Conservation (phyloP, 2,888 invertebrate species). For the Megalurothrips usitatus region DNA sequence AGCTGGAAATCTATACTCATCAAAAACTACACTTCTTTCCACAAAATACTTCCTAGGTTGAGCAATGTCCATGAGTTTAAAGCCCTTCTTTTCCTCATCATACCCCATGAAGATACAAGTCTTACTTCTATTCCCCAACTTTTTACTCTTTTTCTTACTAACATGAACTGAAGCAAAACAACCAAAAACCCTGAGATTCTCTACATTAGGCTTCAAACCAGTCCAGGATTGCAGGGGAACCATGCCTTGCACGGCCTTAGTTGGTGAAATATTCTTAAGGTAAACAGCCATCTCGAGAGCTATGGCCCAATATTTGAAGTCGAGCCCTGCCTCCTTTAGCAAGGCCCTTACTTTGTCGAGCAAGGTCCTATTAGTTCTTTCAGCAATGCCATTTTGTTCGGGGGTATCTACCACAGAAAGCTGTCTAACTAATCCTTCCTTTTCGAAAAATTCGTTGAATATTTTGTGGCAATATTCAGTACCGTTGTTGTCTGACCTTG, state of each 20-base stretch:
- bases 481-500: too few species aligned
- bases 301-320: too few species aligned
- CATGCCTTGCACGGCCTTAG: slow-evolving; percentile 37
- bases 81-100: neutral
- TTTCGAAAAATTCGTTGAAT: too few species aligned
- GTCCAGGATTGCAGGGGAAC: slow-evolving; percentile 39
- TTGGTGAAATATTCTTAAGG: slow-evolving; percentile 41
- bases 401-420: too few species aligned
- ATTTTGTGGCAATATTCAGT: too few species aligned
- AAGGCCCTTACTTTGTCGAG: too few species aligned
- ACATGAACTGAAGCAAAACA: neutral
- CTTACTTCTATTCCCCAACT: neutral
- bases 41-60: neutral
- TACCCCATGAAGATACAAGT: neutral
- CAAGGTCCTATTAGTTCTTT: too few species aligned
- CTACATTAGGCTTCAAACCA: slow-evolving; percentile 31
- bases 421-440: too few species aligned
- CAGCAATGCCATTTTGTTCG: too few species aligned
- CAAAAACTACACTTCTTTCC: neutral
- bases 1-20: neutral
- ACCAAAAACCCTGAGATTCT: neutral
- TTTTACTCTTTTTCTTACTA: neutral
- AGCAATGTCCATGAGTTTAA: too few species aligned
- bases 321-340: too few species aligned
- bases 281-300: slow-evolving; percentile 42